Conservation (phyloP, 30 jellyfish, hydroid and myxozoan species). For the Rhopilema esculentum region DNA sequence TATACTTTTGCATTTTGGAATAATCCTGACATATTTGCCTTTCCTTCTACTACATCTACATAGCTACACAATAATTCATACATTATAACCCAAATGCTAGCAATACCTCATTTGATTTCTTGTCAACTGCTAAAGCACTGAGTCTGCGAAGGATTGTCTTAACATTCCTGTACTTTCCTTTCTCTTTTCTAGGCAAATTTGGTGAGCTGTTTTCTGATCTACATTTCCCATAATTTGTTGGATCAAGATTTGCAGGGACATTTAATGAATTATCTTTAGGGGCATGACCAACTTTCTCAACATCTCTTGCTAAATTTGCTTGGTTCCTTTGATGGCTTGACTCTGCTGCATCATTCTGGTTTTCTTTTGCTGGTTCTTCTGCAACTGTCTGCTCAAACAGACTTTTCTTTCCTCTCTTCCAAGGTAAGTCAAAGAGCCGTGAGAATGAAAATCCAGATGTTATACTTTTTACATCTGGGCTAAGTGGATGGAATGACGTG, state of each 20-base stretch:
- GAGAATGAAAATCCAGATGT: conserved; percentile 84
- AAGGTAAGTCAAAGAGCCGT: conserved; percentile 68
- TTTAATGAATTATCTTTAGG: not conserved
- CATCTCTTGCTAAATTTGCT: conserved; percentile 39
- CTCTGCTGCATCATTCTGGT: conserved; percentile 5
- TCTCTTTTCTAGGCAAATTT: conserved; percentile 80
- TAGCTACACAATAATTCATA: not conserved
- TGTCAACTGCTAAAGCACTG: conserved; percentile 96
- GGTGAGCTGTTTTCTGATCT: conserved; percentile 75
- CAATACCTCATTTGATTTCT: conserved; percentile 94
- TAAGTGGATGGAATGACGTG: conserved; percentile 91
- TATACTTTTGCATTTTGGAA: too few relatives aligned
- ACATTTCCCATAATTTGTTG: conserved; percentile 11
- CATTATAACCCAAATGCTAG: not conserved
- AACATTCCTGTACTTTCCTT: conserved; percentile 92
- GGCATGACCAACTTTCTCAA: conserved; percentile 6
- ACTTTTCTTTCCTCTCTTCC: conserved; percentile 55
- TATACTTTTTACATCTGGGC: conserved; percentile 79
- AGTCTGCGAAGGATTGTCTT: conserved; percentile 88
- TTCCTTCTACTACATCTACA: not conserved
- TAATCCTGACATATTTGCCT: too few relatives aligned
- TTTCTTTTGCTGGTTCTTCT: conserved; percentile 36
- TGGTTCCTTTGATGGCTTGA: conserved; percentile 24
- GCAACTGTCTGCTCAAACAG: not conserved
- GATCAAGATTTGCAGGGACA: conserved; percentile 1